phyloP scores from a whole-genome alignment of 2,888 invertebrate genomes.

The Cetonia aurata region DNA sequence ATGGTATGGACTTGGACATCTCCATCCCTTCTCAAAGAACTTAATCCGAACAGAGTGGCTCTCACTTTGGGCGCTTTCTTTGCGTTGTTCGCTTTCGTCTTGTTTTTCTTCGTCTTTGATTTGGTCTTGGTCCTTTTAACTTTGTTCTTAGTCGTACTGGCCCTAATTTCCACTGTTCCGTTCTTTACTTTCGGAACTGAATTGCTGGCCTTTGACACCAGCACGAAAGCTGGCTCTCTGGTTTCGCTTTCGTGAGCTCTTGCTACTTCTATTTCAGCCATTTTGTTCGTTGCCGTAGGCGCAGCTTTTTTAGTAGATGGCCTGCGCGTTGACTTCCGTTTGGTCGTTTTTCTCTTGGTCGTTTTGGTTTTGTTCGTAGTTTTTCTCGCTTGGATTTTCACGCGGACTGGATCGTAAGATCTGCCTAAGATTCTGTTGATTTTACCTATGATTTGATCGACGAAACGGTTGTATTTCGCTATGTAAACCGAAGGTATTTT shows the following conservation, averaged over 20 bases:
- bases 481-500: slow-evolving; percentile 79
- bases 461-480: slow-evolving; percentile 86
- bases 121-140: slow-evolving; percentile 55
- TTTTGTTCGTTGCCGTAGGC: slow-evolving; percentile 58
- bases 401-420: slow-evolving; percentile 88
- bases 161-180: slow-evolving; percentile 45
- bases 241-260: slow-evolving; percentile 59
- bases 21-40: slow-evolving; percentile 82
- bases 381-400: slow-evolving; percentile 72
- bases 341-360: slow-evolving; percentile 39
- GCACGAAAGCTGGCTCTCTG: slow-evolving; percentile 61
- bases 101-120: slow-evolving; percentile 61
- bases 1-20: slow-evolving; percentile 85
- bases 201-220: slow-evolving; percentile 61
- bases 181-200: slow-evolving; percentile 23
- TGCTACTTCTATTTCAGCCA: slow-evolving; percentile 62
- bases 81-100: slow-evolving; percentile 66
- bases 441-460: slow-evolving; percentile 84
- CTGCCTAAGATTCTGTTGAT: slow-evolving; percentile 85
- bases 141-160: slow-evolving; percentile 56
- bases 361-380: slow-evolving; percentile 63
- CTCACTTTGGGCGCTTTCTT: slow-evolving; percentile 76
- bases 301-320: slow-evolving; percentile 42
- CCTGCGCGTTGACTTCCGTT: slow-evolving; percentile 4
- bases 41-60: slow-evolving; percentile 85